phyloP scores from a whole-genome alignment of 2,888 invertebrate genomes.

The Macroteleia sp. region DNA sequence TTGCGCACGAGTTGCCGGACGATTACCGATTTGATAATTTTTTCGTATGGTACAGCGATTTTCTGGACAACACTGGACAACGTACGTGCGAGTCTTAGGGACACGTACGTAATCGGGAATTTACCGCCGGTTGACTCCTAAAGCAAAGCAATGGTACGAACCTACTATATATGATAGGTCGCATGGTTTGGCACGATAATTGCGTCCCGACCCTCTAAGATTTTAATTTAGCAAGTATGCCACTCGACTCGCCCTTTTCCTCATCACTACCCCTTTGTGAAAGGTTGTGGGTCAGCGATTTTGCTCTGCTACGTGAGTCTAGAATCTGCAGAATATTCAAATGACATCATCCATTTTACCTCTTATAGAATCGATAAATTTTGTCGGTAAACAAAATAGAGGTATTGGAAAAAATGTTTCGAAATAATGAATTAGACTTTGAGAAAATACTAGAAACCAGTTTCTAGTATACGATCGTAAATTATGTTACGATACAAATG shows the following conservation, averaged over 20 bases:
- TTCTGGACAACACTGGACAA: constrained; percentile 13
- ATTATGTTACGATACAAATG: too few species aligned
- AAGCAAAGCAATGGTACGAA: constrained; percentile 41
- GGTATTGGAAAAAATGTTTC: too few species aligned
- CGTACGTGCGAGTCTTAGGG: constrained; percentile 34
- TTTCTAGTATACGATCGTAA: too few species aligned
- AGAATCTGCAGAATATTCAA: too few species aligned
- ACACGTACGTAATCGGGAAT: constrained; percentile 56
- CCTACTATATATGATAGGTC: neutral
- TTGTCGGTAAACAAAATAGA: too few species aligned
- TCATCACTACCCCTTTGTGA: constrained; percentile 18
- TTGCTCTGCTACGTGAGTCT: too few species aligned
- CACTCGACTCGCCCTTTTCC: constrained; percentile 27
- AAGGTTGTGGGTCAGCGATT: constrained; percentile 10
- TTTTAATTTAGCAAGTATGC: constrained; percentile 59
- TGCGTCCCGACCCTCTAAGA: constrained; percentile 50
- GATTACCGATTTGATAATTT: constrained; percentile 64
- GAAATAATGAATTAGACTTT: too few species aligned
- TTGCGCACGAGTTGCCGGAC: constrained; percentile 58
- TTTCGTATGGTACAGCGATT: constrained; percentile 36
- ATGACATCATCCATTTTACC: too few species aligned
- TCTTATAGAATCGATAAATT: too few species aligned
- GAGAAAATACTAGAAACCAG: too few species aligned
- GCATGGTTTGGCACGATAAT: constrained; percentile 45
- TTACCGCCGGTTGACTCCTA: constrained; percentile 44